phyloP scores from a whole-genome alignment of 53 echinoderm and acorn worm species.

The Hippasteria phrygiana region DNA sequence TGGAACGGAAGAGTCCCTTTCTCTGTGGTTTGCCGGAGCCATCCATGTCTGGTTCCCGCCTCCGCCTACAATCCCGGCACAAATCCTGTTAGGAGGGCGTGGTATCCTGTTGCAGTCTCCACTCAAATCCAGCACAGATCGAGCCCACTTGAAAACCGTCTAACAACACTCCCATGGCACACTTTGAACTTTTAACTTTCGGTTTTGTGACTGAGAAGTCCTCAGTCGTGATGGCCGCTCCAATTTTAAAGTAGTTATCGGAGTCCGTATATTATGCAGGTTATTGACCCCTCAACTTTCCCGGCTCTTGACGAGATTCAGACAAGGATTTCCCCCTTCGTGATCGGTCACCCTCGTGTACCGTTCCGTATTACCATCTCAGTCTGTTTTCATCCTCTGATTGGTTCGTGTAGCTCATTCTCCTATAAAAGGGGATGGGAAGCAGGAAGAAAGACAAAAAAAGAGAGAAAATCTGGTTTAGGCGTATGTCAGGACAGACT shows the following conservation, averaged over 20 bases:
- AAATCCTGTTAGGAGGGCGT: no score
- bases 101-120: background rate
- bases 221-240: background rate
- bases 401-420: background rate
- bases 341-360: no score
- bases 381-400: background rate
- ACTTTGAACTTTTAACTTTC: background rate
- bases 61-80: background rate
- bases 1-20: constrained; percentile 11
- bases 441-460: background rate
- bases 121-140: background rate
- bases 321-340: background rate
- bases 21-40: background rate
- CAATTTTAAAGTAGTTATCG: background rate
- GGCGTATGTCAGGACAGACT: no score
- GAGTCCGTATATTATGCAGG: background rate
- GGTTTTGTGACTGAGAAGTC: background rate
- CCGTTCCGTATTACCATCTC: background rate
- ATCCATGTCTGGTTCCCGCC: background rate
- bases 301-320: background rate
- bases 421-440: background rate
- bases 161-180: background rate
- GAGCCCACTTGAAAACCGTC: background rate
- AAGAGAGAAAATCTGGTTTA: background rate
- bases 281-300: background rate